Conservation (phyloP, 2,797 vertebrate genomes). For the Acipenser transmontanus region DNA sequence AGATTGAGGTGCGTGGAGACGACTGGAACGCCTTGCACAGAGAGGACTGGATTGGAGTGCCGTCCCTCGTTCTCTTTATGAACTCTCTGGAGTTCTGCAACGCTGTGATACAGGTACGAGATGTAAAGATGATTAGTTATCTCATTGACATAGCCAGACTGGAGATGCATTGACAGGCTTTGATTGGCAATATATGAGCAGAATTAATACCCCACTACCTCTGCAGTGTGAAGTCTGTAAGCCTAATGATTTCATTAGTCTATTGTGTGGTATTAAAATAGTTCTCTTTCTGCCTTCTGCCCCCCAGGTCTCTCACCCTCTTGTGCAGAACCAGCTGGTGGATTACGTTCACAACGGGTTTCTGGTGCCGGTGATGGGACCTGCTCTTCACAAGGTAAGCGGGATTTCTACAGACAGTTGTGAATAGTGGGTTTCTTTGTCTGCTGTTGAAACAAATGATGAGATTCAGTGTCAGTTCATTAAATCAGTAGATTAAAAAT, state of each 20-base stretch:
- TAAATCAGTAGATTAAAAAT: too few species aligned
- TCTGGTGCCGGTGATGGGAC: conserved; percentile 90
- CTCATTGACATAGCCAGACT: too few species aligned
- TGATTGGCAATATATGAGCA: not conserved
- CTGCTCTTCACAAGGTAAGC: conserved; percentile 76
- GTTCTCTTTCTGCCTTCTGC: not conserved
- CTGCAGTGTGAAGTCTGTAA: not conserved
- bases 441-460: too few species aligned
- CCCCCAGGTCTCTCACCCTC: conserved; percentile 73
- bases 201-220: too few species aligned
- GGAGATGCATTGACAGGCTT: not conserved
- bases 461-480: too few species aligned
- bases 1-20: conserved; percentile 87
- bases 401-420: too few species aligned
- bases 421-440: too few species aligned
- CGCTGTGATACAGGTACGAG: conserved; percentile 73
- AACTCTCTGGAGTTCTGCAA: conserved; percentile 96
- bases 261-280: not conserved
- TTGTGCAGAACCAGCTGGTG: conserved; percentile 86
- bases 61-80: conserved; percentile 90
- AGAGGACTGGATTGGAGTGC: conserved; percentile 88
- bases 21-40: conserved; percentile 90
- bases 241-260: not conserved
- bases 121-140: too few species aligned
- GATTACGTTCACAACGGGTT: conserved; percentile 95